Conservation (phyloP, 2,888 invertebrate genomes). For the Heliconius ethilla region DNA sequence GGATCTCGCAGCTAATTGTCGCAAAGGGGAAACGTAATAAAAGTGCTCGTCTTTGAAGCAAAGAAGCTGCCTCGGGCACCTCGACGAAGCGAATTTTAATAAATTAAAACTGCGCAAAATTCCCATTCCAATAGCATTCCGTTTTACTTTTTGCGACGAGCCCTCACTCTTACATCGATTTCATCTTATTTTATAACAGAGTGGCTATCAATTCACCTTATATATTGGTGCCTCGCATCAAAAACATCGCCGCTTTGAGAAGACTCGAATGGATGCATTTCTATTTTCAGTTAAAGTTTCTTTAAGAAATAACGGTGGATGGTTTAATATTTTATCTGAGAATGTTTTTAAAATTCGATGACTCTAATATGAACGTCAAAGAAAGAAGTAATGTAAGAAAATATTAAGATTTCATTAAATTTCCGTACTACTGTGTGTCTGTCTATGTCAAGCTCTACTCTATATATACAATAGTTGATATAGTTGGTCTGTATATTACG, state of each 20-base stretch:
- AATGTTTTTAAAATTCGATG: conserved; percentile 13
- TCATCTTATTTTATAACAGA: conserved; percentile 59
- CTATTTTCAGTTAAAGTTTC: conserved; percentile 25
- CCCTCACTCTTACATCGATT: conserved; percentile 65
- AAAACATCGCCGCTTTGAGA: conserved; percentile 43
- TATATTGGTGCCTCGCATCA: conserved; percentile 54
- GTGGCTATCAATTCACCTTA: conserved; percentile 60
- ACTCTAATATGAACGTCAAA: not conserved
- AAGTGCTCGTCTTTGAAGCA: conserved; percentile 77
- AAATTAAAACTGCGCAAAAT: conserved; percentile 80
- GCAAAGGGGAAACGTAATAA: conserved; percentile 76
- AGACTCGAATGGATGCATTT: conserved; percentile 30
- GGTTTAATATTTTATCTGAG: conserved; percentile 18
- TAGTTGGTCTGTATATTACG: not conserved
- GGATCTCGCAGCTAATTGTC: conserved; percentile 76
- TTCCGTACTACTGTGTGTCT: not conserved
- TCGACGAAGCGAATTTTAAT: conserved; percentile 75
- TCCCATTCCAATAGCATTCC: conserved; percentile 75
- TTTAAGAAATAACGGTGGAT: conserved; percentile 13
- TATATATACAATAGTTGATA: not conserved
- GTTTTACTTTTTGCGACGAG: conserved; percentile 64
- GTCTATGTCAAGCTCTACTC: not conserved
- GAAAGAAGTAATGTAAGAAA: not conserved
- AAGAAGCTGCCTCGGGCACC: conserved; percentile 68
- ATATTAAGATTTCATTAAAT: conserved; percentile 16